phyloP scores from a whole-genome alignment of 2,888 invertebrate species.

The Drosophila paracracens region DNA sequence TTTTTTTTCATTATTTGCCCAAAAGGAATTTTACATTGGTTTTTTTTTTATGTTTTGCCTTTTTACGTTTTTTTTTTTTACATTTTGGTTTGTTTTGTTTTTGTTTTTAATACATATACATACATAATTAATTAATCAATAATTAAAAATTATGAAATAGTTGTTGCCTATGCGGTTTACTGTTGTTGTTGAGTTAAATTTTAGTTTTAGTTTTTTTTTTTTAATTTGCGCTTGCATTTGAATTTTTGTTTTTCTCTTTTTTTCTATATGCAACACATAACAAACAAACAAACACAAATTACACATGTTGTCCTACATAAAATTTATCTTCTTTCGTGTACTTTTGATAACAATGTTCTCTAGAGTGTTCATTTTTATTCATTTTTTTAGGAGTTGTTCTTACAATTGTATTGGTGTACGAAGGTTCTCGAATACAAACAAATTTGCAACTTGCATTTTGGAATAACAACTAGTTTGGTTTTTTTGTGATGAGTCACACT shows the following conservation, averaged over 20 bases:
- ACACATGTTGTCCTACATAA: slow-evolving; percentile 64
- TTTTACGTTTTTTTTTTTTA: slow-evolving; percentile 34
- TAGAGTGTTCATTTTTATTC: slow-evolving; percentile 26
- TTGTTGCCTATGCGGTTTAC: slow-evolving; percentile 29
- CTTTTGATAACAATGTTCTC: slow-evolving; percentile 48
- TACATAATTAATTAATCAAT: slow-evolving; percentile 77
- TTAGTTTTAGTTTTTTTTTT: slow-evolving; percentile 10
- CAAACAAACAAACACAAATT: slow-evolving; percentile 71
- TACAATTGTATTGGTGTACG: slow-evolving; percentile 18
- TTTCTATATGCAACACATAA: slow-evolving; percentile 61
- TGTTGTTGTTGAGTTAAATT: slow-evolving; percentile 24
- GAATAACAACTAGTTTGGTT: slow-evolving; percentile 40
- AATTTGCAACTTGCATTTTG: slow-evolving; percentile 34
- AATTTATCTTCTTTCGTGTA: slow-evolving; percentile 50
- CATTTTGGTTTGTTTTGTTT: slow-evolving; percentile 20
- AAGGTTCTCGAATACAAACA: slow-evolving; percentile 36
- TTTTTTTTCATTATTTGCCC: slow-evolving; percentile 30
- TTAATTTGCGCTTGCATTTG: slow-evolving; percentile 35
- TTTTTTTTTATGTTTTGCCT: slow-evolving; percentile 42
- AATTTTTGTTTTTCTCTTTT: slow-evolving; percentile 33
- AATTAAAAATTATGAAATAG: slow-evolving; percentile 75
- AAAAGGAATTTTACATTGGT: slow-evolving; percentile 50
- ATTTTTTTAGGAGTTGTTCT: slow-evolving; percentile 15
- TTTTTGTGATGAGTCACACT: slow-evolving; percentile 15
- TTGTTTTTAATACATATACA: slow-evolving; percentile 60